phyloP scores from a whole-genome alignment of 2,797 vertebrate genomes.

The Rhyacichthys aspro region DNA sequence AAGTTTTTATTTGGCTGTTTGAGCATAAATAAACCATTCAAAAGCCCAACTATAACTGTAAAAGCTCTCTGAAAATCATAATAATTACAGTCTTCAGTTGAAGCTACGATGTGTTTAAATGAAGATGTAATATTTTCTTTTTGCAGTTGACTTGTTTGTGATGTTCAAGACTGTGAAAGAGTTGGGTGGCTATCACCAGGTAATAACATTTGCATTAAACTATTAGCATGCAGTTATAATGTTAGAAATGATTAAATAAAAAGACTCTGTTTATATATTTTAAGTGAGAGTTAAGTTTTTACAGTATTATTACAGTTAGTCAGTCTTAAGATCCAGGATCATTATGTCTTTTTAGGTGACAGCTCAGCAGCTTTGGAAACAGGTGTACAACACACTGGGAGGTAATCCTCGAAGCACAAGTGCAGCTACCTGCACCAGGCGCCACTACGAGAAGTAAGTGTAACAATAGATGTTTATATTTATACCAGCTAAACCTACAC shows the following conservation, averaged over 20 bases:
- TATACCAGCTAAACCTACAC: neutral
- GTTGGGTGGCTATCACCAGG: slow-evolving; percentile 81
- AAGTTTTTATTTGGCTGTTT: too few species aligned
- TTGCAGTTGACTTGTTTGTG: slow-evolving; percentile 79
- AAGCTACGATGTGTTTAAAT: too few species aligned
- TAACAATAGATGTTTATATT: rapidly evolving
- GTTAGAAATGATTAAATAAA: too few species aligned
- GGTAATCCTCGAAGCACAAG: slow-evolving; percentile 84
- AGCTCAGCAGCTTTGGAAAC: slow-evolving; percentile 82
- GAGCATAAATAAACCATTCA: neutral
- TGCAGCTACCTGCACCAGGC: slow-evolving; percentile 83
- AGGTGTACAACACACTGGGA: slow-evolving; percentile 81
- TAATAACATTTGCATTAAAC: slow-evolving; percentile 38
- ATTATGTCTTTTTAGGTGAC: slow-evolving; percentile 70
- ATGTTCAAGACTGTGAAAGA: slow-evolving; percentile 80
- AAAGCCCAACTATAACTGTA: neutral
- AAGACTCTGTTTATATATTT: neutral
- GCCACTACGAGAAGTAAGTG: slow-evolving; percentile 83
- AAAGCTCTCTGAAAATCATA: too few species aligned
- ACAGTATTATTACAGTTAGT: neutral
- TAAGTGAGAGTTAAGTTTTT: too few species aligned
- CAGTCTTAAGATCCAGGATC: neutral
- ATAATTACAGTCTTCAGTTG: too few species aligned
- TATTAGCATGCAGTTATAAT: too few species aligned
- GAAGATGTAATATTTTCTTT: slow-evolving; percentile 12